Base-by-base conservation (phyloP, 2,797 vertebrate genomes). In the Craterocephalus amniculus region DNA sequence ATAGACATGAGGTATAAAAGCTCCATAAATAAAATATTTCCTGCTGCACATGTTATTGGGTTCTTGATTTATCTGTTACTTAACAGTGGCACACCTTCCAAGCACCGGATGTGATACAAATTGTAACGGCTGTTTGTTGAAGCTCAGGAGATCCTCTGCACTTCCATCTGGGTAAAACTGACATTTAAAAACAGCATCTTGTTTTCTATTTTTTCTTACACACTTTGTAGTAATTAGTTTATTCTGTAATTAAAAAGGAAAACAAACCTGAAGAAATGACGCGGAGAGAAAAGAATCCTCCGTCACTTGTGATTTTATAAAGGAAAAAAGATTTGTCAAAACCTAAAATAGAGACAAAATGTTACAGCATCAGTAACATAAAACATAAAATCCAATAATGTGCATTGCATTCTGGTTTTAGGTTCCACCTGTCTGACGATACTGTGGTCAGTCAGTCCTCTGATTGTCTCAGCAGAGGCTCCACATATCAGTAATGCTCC, bases 201-300 rank as follows among this genome's bases (percentile, higher is more conserved):
- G 49, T 20, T 12, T 32, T 29, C 16, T 8, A 27, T 12, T 43
- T 26, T 12, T 36, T 58, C 29, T 6, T 16, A 36, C 26, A 26
- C 63, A 24, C 20, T 59, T 48, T n/a, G 4, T 43, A 18, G 31
- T 20, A 54, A 6, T 48, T 43, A 1, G 18, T 40, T 16, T 43
- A 43, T 43, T 43, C 20, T 6, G n/a, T 2, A 14, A 16, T 54
- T 65, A 18, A 45, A 48, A 2, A 62, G 52, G 56, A 63, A 56
- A 67, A 83, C 83, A 72, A 89, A 96, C 96, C 96, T 97, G 95
- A 38, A 96, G 89, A 72, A 94, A 88, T 43, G 95, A 94, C 54
- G 92, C 92, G 1, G 93, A 94, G 58, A 87, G 81, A 65, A 96
- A 91, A 45, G 64, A 62, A 20, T 58, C 85, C 0, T 74, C 82